Percentiles rank a stretch among this genome's conserved stretches.
Evolutionary conservation across 2,113 vertebrate species (phyloP).

Genomic region (Thomomys bottae): DNA sequence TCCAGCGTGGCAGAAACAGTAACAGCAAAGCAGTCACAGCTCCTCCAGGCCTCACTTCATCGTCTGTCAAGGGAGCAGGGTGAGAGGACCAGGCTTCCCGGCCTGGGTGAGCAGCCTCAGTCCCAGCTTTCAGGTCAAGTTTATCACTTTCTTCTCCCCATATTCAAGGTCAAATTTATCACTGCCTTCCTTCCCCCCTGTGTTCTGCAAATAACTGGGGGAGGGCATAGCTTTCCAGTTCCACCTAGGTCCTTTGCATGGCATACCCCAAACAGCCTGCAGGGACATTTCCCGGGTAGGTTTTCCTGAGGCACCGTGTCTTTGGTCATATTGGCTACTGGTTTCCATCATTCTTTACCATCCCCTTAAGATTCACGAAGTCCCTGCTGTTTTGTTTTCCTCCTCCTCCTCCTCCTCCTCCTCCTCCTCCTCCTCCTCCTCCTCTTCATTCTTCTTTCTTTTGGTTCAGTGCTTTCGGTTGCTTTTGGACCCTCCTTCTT

Average conservation of each 20-base stretch:
- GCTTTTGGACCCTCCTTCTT: background rate
- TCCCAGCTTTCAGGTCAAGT: background rate
- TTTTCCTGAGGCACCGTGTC: background rate
- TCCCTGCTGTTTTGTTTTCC: background rate
- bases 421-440: too few relatives aligned
- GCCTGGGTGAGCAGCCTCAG: too few relatives aligned
- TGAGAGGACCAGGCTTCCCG: accelerated
- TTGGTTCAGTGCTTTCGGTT: too few relatives aligned
- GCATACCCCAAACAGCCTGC: accelerated
- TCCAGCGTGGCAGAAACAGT: background rate
- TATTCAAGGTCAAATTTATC: too few relatives aligned
- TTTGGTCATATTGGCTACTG: background rate
- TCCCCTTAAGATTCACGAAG: too few relatives aligned
- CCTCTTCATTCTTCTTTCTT: too few relatives aligned
- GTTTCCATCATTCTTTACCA: background rate
- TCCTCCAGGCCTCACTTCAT: too few relatives aligned
- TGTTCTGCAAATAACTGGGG: background rate
- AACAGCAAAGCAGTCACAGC: background rate
- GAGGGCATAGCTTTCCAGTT: too few relatives aligned
- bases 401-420: too few relatives aligned
- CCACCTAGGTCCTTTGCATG: accelerated
- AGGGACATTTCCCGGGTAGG: accelerated
- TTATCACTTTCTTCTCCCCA: accelerated
- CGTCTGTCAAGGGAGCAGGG: accelerated
- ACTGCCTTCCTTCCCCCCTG: too few relatives aligned